These are phyloP conservation scores for Digitonthophagus gazella DNA, from an alignment of 2,888 invertebrate species.

Conservation along the genomic window DNA sequence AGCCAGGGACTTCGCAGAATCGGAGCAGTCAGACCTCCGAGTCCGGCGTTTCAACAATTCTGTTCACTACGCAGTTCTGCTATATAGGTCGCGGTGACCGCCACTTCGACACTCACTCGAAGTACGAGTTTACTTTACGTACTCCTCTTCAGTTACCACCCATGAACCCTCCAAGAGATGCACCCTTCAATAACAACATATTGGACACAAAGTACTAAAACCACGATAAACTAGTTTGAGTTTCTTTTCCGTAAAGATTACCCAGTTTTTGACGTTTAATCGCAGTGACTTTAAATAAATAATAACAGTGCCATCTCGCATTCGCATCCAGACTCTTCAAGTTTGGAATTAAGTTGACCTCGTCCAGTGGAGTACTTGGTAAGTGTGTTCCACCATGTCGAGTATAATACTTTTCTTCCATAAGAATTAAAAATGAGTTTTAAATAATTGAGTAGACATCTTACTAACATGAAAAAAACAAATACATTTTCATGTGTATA, in stretches of 20 bases:
- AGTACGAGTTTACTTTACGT: neutral
- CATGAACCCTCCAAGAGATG: slow-evolving; percentile 11
- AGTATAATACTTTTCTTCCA: too few species aligned
- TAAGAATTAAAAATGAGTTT: too few species aligned
- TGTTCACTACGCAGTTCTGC: slow-evolving; percentile 1
- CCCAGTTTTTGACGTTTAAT: slow-evolving; percentile 3
- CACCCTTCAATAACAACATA: neutral
- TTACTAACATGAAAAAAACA: too few species aligned
- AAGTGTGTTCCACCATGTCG: neutral
- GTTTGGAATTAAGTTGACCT: neutral
- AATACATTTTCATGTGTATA: too few species aligned
- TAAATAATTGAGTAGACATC: too few species aligned
- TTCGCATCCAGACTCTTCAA: neutral
- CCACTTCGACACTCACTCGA: neutral
- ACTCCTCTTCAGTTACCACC: neutral
- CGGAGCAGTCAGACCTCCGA: slow-evolving; percentile 36
- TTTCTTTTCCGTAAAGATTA: neutral
- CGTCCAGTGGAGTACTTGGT: neutral
- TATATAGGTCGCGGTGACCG: neutral
- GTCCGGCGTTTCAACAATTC: slow-evolving; percentile 22
- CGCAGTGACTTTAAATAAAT: slow-evolving; percentile 7
- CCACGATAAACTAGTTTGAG: neutral
- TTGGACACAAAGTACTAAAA: neutral
- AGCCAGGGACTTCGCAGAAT: slow-evolving; percentile 30
- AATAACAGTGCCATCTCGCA: neutral